Conservation (phyloP, 1,140 invertebrate species). For the Chrysoperla carnea region DNA sequence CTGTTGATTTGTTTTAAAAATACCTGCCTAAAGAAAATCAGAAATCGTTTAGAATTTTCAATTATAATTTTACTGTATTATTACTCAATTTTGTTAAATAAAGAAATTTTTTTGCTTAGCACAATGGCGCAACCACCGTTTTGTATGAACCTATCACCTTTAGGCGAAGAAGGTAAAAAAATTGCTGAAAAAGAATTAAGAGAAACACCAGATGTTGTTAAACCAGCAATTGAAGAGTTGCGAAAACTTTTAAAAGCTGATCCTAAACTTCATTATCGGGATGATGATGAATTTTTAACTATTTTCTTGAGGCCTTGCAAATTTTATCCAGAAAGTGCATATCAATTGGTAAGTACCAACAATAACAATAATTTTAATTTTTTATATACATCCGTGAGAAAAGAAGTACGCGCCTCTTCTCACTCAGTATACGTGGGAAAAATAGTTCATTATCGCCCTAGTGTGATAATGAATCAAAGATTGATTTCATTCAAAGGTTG, state of each 20-base stretch:
- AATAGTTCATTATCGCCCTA: no score
- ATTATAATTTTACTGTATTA: no score
- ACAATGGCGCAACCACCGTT: background rate
- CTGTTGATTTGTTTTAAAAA: no score
- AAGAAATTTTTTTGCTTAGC: no score
- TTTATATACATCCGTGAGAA: background rate
- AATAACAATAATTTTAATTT: background rate
- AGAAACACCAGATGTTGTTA: constrained; percentile 42
- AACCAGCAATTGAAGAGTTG: constrained; percentile 36
- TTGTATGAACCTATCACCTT: constrained; percentile 5
- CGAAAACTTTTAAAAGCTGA: constrained; percentile 40
- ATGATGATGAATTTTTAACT: constrained; percentile 54
- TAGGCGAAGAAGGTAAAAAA: constrained; percentile 21
- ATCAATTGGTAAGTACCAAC: constrained; percentile 43
- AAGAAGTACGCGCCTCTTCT: background rate
- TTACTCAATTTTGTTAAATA: no score
- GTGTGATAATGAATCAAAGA: no score
- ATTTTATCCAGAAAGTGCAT: constrained; percentile 59
- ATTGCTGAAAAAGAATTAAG: constrained; percentile 44
- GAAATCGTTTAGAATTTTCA: no score
- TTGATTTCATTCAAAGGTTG: no score
- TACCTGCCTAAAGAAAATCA: no score
- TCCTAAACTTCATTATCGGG: constrained; percentile 38
- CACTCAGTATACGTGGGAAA: no score
- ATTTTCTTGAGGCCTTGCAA: constrained; percentile 63